Conservation (phyloP, 2,797 vertebrate genomes). For the Phataginus tetradactyla region DNA sequence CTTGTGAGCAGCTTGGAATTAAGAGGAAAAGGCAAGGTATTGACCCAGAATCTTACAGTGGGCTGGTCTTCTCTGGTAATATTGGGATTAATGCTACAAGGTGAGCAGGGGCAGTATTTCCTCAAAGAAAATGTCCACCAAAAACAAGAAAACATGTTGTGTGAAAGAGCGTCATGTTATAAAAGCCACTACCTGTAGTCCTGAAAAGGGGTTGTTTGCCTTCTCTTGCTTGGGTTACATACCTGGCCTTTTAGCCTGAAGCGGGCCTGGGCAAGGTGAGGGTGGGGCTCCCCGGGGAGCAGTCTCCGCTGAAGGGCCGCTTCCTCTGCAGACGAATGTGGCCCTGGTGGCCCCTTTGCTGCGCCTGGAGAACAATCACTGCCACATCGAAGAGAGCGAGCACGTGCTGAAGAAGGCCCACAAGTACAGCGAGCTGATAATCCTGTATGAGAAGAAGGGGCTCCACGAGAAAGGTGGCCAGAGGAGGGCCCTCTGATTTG, state of each 20-base stretch:
- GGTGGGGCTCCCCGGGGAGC: neutral
- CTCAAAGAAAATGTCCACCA: neutral
- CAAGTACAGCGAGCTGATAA: constrained; percentile 99
- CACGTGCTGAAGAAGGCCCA: constrained; percentile 98
- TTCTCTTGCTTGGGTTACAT: neutral
- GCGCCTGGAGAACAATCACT: constrained; percentile 98
- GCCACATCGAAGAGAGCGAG: constrained; percentile 99
- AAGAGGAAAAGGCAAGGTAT: neutral
- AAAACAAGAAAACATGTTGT: neutral
- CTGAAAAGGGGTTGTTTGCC: neutral
- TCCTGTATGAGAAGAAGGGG: constrained; percentile 99
- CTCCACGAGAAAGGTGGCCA: constrained; percentile 96
- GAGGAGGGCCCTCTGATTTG: neutral
- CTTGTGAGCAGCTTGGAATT: constrained; percentile 7
- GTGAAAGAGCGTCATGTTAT: neutral
- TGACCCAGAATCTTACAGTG: neutral
- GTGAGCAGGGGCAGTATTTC: neutral
- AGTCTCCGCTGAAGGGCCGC: neutral
- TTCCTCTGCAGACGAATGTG: constrained; percentile 93
- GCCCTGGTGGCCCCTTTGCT: constrained; percentile 97
- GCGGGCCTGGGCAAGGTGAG: neutral
- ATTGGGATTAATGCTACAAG: neutral
- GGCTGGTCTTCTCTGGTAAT: neutral
- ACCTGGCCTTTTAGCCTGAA: neutral
- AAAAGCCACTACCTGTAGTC: neutral